These are phyloP conservation scores for Ridgeia piscesae DNA, from an alignment of 1,140 invertebrate species.

Conservation along the genomic window DNA sequence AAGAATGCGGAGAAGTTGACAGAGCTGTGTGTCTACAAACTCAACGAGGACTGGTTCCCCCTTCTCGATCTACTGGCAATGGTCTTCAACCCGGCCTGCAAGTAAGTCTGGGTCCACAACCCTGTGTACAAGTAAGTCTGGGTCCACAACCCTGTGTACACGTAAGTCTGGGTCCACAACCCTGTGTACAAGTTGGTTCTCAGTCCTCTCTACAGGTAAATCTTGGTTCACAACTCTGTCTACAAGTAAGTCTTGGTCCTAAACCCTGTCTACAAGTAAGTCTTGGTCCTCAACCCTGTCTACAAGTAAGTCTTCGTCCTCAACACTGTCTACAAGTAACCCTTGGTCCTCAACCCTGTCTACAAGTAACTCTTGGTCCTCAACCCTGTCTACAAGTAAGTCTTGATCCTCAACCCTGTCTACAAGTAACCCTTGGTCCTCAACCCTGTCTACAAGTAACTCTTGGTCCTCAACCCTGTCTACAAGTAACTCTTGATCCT, in stretches of 20 bases:
- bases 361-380: conserved; percentile 86
- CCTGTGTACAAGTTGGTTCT: too few species aligned
- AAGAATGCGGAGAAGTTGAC: conserved; percentile 89
- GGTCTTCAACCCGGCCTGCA: conserved; percentile 90
- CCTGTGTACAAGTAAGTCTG: background rate
- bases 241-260: background rate
- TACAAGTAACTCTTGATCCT: too few species aligned
- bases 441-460: background rate
- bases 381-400: conserved; percentile 59
- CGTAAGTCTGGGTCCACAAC: background rate
- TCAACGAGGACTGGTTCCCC: conserved; percentile 91
- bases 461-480: too few species aligned
- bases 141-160: background rate
- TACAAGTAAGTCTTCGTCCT: background rate
- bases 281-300: background rate
- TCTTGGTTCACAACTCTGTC: background rate
- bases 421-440: background rate
- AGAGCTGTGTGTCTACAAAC: conserved; percentile 86
- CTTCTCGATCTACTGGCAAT: conserved; percentile 89
- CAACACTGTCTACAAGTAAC: background rate
- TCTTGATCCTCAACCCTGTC: too few species aligned
- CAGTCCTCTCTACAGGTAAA: background rate
- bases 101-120: conserved; percentile 84
- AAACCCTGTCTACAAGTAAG: background rate
- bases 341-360: conserved; percentile 62